Conservation (phyloP, 2,797 vertebrate species). For the Lagorchestes hirsutus region DNA sequence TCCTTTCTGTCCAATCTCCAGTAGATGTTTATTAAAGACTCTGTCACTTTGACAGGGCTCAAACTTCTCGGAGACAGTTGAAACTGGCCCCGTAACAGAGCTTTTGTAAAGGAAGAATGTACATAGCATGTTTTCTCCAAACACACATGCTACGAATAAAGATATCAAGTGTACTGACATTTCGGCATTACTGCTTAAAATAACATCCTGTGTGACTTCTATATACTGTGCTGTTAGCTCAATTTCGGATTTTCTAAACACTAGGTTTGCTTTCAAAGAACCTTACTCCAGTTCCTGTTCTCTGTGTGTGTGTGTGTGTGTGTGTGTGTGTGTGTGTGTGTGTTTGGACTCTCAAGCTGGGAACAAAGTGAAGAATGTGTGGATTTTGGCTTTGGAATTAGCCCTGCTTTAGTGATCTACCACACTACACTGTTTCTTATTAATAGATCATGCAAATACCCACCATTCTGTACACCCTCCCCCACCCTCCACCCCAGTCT, state of each 20-base stretch:
- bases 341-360: slow-evolving; percentile 81
- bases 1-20: slow-evolving; percentile 48
- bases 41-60: slow-evolving; percentile 46
- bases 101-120: slow-evolving; percentile 61
- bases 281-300: slow-evolving; percentile 71
- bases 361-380: slow-evolving; percentile 86
- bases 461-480: slow-evolving; percentile 69
- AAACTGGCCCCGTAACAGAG: slow-evolving; percentile 52
- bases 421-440: slow-evolving; percentile 90
- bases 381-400: slow-evolving; percentile 87
- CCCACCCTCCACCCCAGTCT: slow-evolving; percentile 76
- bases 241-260: slow-evolving; percentile 81
- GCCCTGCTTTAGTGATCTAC: slow-evolving; percentile 86
- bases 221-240: slow-evolving; percentile 77
- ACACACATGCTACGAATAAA: slow-evolving; percentile 80
- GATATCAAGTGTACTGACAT: slow-evolving; percentile 79
- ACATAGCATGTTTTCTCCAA: slow-evolving; percentile 73
- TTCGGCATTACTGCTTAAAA: slow-evolving; percentile 80
- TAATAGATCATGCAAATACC: slow-evolving; percentile 89
- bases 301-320: slow-evolving; percentile 45
- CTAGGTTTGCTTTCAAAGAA: slow-evolving; percentile 85
- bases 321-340: slow-evolving; percentile 69
- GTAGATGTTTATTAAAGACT: slow-evolving; percentile 41
- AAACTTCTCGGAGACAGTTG: slow-evolving; percentile 65
- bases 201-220: slow-evolving; percentile 79